phyloP scores from a whole-genome alignment of 64 coral and sea anemone genomes.

The Montipora cactus region DNA sequence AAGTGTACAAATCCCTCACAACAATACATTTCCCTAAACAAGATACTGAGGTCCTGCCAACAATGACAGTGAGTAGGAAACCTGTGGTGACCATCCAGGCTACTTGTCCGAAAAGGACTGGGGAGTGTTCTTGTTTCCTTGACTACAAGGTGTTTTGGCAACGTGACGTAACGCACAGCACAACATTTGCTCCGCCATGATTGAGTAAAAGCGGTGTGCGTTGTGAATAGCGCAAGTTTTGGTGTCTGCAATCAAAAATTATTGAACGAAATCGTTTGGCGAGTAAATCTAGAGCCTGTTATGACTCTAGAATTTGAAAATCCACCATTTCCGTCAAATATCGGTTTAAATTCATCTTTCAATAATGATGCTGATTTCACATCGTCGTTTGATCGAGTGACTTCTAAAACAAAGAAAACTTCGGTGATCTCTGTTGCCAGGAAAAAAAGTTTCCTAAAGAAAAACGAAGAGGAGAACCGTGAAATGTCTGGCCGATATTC shows the following conservation, averaged over 20 bases:
- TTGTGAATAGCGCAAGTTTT: neutral
- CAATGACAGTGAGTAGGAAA: too few species aligned
- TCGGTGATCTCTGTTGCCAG: conserved; percentile 27
- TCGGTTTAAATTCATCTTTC: conserved; percentile 70
- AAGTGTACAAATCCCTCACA: too few species aligned
- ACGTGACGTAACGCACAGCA: conserved; percentile 88
- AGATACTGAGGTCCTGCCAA: too few species aligned
- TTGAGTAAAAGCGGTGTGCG: conserved; percentile 11
- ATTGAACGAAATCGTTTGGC: neutral
- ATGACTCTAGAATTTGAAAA: conserved; percentile 95
- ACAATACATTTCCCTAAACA: too few species aligned
- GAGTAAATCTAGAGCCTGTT: conserved; percentile 70
- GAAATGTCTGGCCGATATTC: conserved; percentile 87
- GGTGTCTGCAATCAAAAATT: conserved; percentile 18
- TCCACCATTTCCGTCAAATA: conserved; percentile 50
- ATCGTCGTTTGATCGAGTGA: conserved; percentile 66
- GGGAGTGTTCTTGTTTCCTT: conserved; percentile 36
- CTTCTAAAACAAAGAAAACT: conserved; percentile 76
- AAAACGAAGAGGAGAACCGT: conserved; percentile 45
- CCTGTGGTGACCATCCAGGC: too few species aligned
- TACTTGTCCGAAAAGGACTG: neutral
- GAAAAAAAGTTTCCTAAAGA: conserved; percentile 58
- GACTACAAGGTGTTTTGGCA: conserved; percentile 80
- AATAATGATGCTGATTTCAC: conserved; percentile 57
- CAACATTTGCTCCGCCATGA: conserved; percentile 37